Evolutionary conservation across 2,797 vertebrate genomes (phyloP).

Genomic region (Mus caroli): DNA sequence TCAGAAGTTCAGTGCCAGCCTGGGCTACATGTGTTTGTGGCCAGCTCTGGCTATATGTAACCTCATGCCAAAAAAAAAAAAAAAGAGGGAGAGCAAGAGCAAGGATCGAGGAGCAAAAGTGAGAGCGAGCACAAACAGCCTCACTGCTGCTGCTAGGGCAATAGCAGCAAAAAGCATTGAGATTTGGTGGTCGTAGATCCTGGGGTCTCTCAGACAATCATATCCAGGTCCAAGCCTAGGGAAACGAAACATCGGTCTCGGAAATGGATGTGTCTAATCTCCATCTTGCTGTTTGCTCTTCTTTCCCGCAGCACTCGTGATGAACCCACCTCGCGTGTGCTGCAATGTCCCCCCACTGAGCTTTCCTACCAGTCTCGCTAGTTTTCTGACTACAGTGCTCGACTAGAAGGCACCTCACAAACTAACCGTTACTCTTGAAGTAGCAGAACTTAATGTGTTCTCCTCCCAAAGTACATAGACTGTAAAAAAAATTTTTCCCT

Average conservation of each 20-base stretch:
- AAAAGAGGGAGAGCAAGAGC: neutral
- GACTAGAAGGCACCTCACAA: neutral
- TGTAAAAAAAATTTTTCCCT: neutral
- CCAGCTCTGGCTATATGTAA: neutral
- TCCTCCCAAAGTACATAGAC: neutral
- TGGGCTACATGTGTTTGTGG: neutral
- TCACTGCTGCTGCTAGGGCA: neutral
- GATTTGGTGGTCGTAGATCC: neutral
- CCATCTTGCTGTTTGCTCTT: neutral
- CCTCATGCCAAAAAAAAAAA: neutral
- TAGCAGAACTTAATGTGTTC: neutral
- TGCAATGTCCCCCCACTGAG: neutral
- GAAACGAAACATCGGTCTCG: neutral
- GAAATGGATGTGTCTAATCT: rapidly evolving
- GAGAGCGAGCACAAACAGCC: neutral
- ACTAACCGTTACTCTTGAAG: neutral
- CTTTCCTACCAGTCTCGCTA: neutral
- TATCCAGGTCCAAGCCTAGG: neutral
- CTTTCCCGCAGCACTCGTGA: neutral
- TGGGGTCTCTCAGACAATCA: neutral
- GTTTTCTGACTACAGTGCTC: neutral
- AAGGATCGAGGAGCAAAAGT: too few relatives aligned
- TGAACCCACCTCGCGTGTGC: neutral
- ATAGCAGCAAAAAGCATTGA: conserved; percentile 15
- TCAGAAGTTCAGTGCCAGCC: neutral